A percentile compares a stretch with the other conserved stretches of the same genome.
phyloP scores from a whole-genome alignment of 2,888 invertebrate species.

The Lypha dubia region DNA sequence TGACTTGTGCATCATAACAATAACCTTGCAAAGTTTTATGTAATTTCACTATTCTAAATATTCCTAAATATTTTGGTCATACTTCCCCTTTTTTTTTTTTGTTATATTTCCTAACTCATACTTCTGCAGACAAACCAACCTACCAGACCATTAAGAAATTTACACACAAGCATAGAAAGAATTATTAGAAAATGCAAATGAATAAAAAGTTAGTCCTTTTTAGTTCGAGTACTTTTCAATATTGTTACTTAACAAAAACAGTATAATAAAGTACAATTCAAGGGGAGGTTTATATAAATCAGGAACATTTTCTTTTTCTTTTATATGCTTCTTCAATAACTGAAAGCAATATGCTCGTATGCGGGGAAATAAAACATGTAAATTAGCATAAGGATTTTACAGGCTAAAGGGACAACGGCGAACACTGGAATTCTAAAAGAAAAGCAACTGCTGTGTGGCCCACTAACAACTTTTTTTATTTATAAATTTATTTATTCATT shows the following conservation, averaged over 20 bases:
- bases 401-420: too few relatives aligned
- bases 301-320: not conserved
- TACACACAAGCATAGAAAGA: not conserved
- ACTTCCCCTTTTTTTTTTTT: not conserved
- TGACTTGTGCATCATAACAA: too few relatives aligned
- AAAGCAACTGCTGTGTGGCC: too few relatives aligned
- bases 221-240: constrained; percentile 42
- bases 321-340: not conserved
- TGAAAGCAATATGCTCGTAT: not conserved
- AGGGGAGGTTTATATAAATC: not conserved
- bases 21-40: too few relatives aligned
- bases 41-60: not conserved
- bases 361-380: not conserved
- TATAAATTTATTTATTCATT: too few relatives aligned
- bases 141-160: not conserved
- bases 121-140: not conserved
- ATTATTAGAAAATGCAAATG: constrained; percentile 42
- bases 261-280: constrained; percentile 7
- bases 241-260: constrained; percentile 34
- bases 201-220: constrained; percentile 48
- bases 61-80: not conserved
- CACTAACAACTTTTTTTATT: too few relatives aligned
- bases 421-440: too few relatives aligned
- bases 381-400: not conserved
- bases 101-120: not conserved